phyloP scores from a whole-genome alignment of 2,113 vertebrate species.

The Tringa solitaria region DNA sequence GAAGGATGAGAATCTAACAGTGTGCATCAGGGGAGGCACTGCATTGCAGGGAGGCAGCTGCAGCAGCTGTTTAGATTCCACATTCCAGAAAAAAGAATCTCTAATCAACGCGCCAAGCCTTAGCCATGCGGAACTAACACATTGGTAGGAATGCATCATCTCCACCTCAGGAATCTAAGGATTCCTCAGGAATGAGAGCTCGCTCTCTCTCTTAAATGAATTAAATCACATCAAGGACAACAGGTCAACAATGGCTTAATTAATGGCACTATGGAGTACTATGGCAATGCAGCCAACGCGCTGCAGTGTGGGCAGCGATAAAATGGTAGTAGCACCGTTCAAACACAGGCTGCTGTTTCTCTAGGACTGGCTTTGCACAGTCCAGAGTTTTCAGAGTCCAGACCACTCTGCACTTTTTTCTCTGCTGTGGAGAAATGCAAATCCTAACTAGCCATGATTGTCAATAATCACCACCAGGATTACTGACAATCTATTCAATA shows the following conservation, averaged over 20 bases:
- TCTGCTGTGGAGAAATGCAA: background rate
- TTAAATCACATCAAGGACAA: background rate
- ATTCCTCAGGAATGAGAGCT: background rate
- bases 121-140: background rate
- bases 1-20: background rate
- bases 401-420: fast-evolving
- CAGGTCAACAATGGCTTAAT: background rate
- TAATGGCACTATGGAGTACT: background rate
- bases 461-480: background rate
- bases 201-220: background rate
- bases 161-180: background rate
- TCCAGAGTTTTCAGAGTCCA: background rate
- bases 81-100: background rate
- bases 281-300: background rate
- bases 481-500: background rate
- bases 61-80: background rate
- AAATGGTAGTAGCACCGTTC: background rate
- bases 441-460: background rate
- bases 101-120: background rate
- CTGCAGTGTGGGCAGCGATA: background rate
- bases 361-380: background rate
- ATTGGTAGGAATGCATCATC: background rate
- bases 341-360: background rate
- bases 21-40: background rate
- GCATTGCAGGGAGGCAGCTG: slow-evolving; percentile 38